Base-by-base conservation (phyloP, 2,113 vertebrate species). In the Lonchura striata region DNA sequence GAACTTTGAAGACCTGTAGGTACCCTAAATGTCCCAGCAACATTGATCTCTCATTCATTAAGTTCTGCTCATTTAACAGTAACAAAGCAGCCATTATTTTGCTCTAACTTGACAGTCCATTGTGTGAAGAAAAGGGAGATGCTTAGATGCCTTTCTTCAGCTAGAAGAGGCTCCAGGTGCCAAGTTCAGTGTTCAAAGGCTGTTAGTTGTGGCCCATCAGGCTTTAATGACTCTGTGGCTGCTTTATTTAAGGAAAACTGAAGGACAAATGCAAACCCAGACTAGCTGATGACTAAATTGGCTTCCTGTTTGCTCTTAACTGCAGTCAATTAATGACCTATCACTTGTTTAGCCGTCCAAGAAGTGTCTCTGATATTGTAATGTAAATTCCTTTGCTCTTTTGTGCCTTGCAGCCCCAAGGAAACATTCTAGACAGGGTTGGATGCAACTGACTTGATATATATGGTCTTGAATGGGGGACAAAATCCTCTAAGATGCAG, bases 191-290 rank as follows among this genome's bases (percentile, higher is more conserved):
- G 41, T 33, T 53, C 64, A 37, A 47, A 57, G 42, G 63, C 82
- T 90, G 63, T 89, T 87, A 72, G 74, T 15, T 76, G 90, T 81
- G 90, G 54, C 54, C 80, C 37, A 59, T 95, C 82, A 77, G 76
- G 54, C 78, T 75, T 47, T 92, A 86, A 92, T 70, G 86, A 70
- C 70, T 80, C 47, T 70, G 64, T 60, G 50, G 41, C 46, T 46
- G 31, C 82, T 90, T 91, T 77, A 66, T 27, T 83, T 92, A 81
- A 82, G 80, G 77, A 90, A 92, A 82, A 60, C 39, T 88, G 66
- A 82, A 96, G 72, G 80, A 79, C 56, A 91, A 56, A 86, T 88
- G 80, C 41, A 68, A 75, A 64, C 76, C 31, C 37, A 42, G 68
- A n/a, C 64, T 53, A 77, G 42, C 68, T 47, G 60, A 81, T 92